These are phyloP conservation scores for Eristalinus aeneus DNA, from an alignment of 2,888 invertebrate genomes.

Conservation along the genomic window DNA sequence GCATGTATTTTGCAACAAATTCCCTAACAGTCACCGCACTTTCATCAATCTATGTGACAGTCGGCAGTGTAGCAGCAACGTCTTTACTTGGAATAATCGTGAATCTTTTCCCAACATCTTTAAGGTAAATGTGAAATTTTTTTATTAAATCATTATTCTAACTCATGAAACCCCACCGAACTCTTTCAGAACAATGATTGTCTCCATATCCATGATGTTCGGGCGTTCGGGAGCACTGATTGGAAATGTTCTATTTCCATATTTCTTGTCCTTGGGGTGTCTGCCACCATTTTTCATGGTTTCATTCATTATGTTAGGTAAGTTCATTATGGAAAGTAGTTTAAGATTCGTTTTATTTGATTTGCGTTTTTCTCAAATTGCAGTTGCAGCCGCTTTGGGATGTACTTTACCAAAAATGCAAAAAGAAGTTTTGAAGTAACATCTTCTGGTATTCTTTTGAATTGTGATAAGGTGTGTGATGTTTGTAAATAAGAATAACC, in stretches of 20 bases:
- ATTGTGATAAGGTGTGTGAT: neutral
- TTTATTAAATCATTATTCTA: neutral
- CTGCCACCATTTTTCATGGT: conserved; percentile 88
- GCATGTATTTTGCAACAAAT: conserved; percentile 83
- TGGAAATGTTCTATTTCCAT: conserved; percentile 87
- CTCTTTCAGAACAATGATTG: conserved; percentile 85
- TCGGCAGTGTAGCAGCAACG: conserved; percentile 76
- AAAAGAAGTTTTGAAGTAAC: conserved; percentile 25
- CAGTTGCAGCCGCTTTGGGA: conserved; percentile 73
- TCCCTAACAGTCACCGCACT: conserved; percentile 82
- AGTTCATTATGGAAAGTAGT: conserved; percentile 66
- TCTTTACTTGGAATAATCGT: conserved; percentile 77
- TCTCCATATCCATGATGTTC: conserved; percentile 86
- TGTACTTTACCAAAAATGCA: conserved; percentile 22
- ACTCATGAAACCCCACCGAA: neutral
- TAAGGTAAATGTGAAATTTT: conserved; percentile 79
- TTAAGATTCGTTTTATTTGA: neutral
- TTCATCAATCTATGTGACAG: conserved; percentile 82
- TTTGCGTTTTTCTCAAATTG: neutral
- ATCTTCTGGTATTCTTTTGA: neutral
- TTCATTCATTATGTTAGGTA: conserved; percentile 84
- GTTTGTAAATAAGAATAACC: neutral
- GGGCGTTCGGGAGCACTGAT: conserved; percentile 87
- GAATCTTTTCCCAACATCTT: conserved; percentile 78
- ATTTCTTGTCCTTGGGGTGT: conserved; percentile 86